Base-by-base conservation (phyloP, 2,888 invertebrate genomes). In the Blastobasis lacticolella region DNA sequence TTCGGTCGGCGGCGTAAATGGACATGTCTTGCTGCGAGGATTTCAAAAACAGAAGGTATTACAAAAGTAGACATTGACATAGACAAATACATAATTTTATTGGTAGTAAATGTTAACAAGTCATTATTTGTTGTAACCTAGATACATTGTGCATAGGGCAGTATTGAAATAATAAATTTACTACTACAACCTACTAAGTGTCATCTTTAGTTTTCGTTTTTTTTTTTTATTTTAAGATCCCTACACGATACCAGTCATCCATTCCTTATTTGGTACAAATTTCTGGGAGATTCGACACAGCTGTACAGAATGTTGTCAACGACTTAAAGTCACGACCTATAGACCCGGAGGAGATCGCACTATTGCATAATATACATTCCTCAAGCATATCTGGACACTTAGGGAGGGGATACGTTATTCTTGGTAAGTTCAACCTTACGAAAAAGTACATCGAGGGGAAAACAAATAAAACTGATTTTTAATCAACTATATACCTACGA, bases 341-440 rank as follows among this genome's bases (percentile, higher is more conserved):
- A n/a, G 82, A 85, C 48, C 69, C 81, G 0, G 85, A 86, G 48
- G 75, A 84, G 51, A 44, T 82, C n/a, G 78, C 78, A 0, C 56
- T 85, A 4, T 58, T 82, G 1, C 77, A 78, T 46, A 80, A 83
- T 41, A 76, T 84, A 38, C 81, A 85, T 42, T 56, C 64, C 44
- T 57, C 52, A 0, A 73, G 57, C 42, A 73, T 75, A 5, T 53
- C 70, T 6, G 84, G 82, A 3, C 81, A 86, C 65, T 63, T 84
- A 38, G 79, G 79, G 6, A 72, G 82, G 62, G 85, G 85, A 48
- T 86, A 67, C 46, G 59, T 59, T 38, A 66, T 83, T 47, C 60
- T 83, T 8, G 68, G 83, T 85, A 60, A 66, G 62, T 56, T 1
- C 1, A 42, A 42, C 42, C 5, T 8, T 9, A 7, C 9, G 6